Evolutionary conservation across 2,888 invertebrate genomes (phyloP).

Genomic region (Zaprionus lineosus): DNA sequence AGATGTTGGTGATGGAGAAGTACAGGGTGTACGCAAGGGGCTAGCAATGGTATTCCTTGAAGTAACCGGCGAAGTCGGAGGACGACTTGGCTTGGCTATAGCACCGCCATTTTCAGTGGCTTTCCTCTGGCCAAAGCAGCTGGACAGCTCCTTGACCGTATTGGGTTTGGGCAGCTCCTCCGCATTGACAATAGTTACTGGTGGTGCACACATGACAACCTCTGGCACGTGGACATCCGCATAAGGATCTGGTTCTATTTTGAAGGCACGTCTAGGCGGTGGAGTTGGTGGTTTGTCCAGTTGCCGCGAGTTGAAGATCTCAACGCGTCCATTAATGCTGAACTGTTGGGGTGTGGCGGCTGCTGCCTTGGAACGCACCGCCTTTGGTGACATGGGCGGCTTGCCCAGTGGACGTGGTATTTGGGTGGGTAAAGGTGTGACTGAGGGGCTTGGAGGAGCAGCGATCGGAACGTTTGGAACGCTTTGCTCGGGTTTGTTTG

Average conservation of each 20-base stretch:
- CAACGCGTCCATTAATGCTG: slow-evolving; percentile 80
- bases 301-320: slow-evolving; percentile 80
- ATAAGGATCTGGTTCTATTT: slow-evolving; percentile 3
- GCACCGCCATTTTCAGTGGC: slow-evolving; percentile 8
- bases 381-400: slow-evolving; percentile 71
- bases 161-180: slow-evolving; percentile 79
- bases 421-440: slow-evolving; percentile 48
- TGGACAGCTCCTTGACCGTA: slow-evolving; percentile 76
- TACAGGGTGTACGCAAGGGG: neutral
- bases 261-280: slow-evolving; percentile 49
- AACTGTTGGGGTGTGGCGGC: slow-evolving; percentile 64
- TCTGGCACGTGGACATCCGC: slow-evolving; percentile 54
- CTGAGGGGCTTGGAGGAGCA: neutral
- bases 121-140: slow-evolving; percentile 62
- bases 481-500: neutral
- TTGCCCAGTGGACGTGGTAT: slow-evolving; percentile 75
- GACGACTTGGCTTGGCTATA: neutral
- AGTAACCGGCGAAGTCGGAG: neutral
- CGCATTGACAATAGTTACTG: slow-evolving; percentile 72
- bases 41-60: neutral
- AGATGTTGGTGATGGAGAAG: slow-evolving; percentile 5
- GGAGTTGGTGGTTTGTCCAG: slow-evolving; percentile 71
- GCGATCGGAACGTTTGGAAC: neutral
- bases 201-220: slow-evolving; percentile 75
- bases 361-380: slow-evolving; percentile 30